phyloP scores from a whole-genome alignment of 2,797 vertebrate genomes.

The Scarus forsteni region DNA sequence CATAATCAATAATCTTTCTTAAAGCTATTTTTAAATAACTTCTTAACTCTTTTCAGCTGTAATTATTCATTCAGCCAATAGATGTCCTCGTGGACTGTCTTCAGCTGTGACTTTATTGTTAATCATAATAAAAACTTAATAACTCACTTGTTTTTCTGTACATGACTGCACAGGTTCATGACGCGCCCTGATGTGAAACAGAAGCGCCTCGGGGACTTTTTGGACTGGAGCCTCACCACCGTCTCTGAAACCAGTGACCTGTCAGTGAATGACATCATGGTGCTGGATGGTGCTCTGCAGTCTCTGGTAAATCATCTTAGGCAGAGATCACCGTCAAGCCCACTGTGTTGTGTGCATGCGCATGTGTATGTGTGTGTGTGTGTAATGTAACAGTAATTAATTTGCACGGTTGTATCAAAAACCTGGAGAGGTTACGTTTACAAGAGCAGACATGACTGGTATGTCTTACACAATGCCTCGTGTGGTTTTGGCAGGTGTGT shows the following conservation, averaged over 20 bases:
- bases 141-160: conserved; percentile 5
- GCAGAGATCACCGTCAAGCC: background rate
- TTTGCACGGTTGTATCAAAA: conserved; percentile 14
- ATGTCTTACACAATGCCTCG: conserved; percentile 53
- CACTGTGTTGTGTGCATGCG: background rate
- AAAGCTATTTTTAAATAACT: too few relatives aligned
- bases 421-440: conserved; percentile 44
- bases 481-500: conserved; percentile 72
- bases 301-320: conserved; percentile 88
- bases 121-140: conserved; percentile 6
- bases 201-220: conserved; percentile 90
- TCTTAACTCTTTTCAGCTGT: too few relatives aligned
- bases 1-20: too few relatives aligned
- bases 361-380: background rate
- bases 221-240: conserved; percentile 92
- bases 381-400: conserved; percentile 29
- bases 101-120: background rate
- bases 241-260: conserved; percentile 86
- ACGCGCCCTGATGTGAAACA: conserved; percentile 94
- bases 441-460: conserved; percentile 75
- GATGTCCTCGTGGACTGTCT: conserved; percentile 45
- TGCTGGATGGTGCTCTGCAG: conserved; percentile 92
- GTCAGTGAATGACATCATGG: conserved; percentile 85
- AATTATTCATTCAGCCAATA: conserved; percentile 42
- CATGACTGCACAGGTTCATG: conserved; percentile 88